phyloP scores from a whole-genome alignment of 1,140 invertebrate species.

The Copidosoma floridanum region DNA sequence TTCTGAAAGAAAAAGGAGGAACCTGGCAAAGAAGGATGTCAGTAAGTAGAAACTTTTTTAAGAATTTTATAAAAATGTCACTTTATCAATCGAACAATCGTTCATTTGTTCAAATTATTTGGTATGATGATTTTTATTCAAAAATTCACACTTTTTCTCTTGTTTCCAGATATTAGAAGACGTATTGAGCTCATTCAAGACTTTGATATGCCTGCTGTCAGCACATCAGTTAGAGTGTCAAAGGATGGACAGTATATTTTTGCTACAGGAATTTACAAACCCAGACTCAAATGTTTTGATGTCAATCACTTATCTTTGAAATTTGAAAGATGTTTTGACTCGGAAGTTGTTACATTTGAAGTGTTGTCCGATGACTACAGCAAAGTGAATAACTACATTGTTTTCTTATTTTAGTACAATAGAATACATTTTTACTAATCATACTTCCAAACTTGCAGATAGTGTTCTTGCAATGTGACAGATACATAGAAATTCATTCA shows the following conservation, averaged over 20 bases:
- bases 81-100: not conserved
- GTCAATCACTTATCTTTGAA: conserved; percentile 94
- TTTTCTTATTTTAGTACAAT: conserved; percentile 7
- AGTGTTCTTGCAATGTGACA: conserved; percentile 79
- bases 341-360: conserved; percentile 88
- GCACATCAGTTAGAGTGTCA: conserved; percentile 81
- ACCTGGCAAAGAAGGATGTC: conserved; percentile 85
- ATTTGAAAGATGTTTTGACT: conserved; percentile 97
- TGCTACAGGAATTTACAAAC: conserved; percentile 95
- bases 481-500: conserved; percentile 94
- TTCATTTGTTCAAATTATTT: not conserved
- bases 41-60: conserved; percentile 51
- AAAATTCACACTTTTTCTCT: not conserved
- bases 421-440: conserved; percentile 18
- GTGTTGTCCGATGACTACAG: conserved; percentile 86
- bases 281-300: conserved; percentile 93
- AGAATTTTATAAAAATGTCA: not conserved
- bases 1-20: conserved; percentile 82
- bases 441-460: no score
- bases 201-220: conserved; percentile 97
- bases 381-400: conserved; percentile 62
- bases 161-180: conserved; percentile 70
- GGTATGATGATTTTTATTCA: not conserved
- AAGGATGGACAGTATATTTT: conserved; percentile 91
- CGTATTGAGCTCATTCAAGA: conserved; percentile 97